A percentile compares a stretch with the other conserved stretches of the same genome.
These are phyloP conservation scores for Leucoma salicis DNA, from an alignment of 2,888 invertebrate genomes.

Conservation along the genomic window DNA sequence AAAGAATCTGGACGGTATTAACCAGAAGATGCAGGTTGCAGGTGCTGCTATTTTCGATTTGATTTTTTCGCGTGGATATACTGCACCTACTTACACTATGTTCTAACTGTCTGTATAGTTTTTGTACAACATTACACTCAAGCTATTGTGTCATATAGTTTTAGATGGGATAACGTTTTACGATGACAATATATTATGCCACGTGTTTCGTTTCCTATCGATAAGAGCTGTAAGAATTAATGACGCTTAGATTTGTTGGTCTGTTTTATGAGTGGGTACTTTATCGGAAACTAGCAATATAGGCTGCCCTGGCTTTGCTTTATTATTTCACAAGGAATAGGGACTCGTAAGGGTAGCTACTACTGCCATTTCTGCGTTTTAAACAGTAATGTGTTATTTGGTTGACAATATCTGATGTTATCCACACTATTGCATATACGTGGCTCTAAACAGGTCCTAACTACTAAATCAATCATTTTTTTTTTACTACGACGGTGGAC, in stretches of 20 bases:
- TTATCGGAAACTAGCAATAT: not conserved
- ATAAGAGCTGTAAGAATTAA: conserved; percentile 3
- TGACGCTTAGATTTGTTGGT: not conserved
- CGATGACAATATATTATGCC: conserved; percentile 16
- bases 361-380: too few species aligned
- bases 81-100: not conserved
- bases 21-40: too few species aligned
- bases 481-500: too few species aligned
- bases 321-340: too few species aligned
- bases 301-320: not conserved
- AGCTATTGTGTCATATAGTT: conserved; percentile 31
- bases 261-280: not conserved
- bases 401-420: too few species aligned
- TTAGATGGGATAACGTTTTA: conserved; percentile 30
- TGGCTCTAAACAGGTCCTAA: too few species aligned
- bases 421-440: too few species aligned
- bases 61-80: not conserved
- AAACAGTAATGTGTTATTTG: too few species aligned
- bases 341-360: too few species aligned
- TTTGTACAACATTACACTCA: conserved; percentile 25
- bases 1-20: too few species aligned
- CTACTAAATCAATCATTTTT: too few species aligned
- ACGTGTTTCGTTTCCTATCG: conserved; percentile 9
- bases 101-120: conserved; percentile 2
- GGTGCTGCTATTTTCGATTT: too few species aligned